Conservation (phyloP, 2,888 invertebrate genomes). For the Patella caerulea region DNA sequence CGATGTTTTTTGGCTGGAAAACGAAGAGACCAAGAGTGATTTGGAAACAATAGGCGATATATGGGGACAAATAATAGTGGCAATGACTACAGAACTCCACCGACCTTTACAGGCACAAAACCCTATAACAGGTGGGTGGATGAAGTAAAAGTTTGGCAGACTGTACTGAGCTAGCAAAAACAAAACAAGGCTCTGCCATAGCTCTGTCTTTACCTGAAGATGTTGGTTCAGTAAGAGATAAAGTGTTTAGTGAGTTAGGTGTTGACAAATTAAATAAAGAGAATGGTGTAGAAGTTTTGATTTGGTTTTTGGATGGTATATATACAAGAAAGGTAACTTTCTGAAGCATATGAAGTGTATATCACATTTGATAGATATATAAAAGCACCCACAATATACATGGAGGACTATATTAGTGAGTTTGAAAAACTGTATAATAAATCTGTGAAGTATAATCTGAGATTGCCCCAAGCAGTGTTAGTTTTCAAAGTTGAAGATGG, state of each 20-base stretch:
- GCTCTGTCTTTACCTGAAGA: constrained; percentile 29
- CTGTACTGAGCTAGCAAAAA: background rate
- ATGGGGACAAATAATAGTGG: no score
- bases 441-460: constrained; percentile 30
- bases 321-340: constrained; percentile 34
- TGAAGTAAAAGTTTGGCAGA: no score
- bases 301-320: constrained; percentile 32
- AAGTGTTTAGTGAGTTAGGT: constrained; percentile 30
- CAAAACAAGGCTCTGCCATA: constrained; percentile 26
- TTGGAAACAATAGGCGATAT: no score
- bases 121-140: no score
- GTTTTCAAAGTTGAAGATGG: constrained; percentile 29
- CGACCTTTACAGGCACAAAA: no score
- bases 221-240: constrained; percentile 28
- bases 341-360: constrained; percentile 33
- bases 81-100: no score
- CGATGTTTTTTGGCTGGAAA: no score
- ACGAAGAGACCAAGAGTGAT: no score
- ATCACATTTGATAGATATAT: constrained; percentile 33
- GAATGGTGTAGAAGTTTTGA: constrained; percentile 26
- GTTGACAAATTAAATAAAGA: constrained; percentile 30
- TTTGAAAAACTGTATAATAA: constrained; percentile 26
- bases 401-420: constrained; percentile 34
- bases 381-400: background rate
- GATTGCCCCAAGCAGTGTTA: constrained; percentile 26